These are phyloP conservation scores for Neuroscelio doddi DNA, from an alignment of 2,888 invertebrate species.

Conservation along the genomic window DNA sequence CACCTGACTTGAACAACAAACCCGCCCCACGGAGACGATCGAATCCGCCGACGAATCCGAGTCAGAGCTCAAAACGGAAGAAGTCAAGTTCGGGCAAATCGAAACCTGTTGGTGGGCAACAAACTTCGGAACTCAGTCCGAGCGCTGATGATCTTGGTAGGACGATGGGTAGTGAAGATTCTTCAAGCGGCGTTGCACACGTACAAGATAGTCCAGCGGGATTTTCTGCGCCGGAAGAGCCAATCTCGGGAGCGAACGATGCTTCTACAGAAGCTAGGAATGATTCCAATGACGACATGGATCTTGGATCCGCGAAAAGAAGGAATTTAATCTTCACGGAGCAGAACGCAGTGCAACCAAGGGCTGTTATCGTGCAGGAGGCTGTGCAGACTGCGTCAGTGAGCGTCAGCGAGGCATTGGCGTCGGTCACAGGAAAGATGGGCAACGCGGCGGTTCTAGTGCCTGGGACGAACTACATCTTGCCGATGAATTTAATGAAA, in stretches of 20 bases:
- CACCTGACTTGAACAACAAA: constrained; percentile 85
- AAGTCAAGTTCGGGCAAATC: constrained; percentile 78
- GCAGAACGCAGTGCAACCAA: constrained; percentile 59
- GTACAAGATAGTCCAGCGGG: constrained; percentile 71
- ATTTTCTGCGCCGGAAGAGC: constrained; percentile 66
- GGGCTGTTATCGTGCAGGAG: constrained; percentile 69
- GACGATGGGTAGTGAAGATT: constrained; percentile 85
- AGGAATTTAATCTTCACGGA: constrained; percentile 67
- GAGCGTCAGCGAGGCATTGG: constrained; percentile 77
- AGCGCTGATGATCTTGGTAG: constrained; percentile 79
- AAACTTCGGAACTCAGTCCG: constrained; percentile 75
- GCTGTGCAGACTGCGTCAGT: constrained; percentile 63
- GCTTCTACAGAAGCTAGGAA: constrained; percentile 59
- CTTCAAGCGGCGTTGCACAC: constrained; percentile 78
- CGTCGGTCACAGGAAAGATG: constrained; percentile 76
- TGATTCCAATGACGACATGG: constrained; percentile 64
- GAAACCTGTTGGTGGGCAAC: constrained; percentile 72
- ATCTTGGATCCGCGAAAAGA: constrained; percentile 60
- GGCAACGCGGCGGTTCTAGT: constrained; percentile 79
- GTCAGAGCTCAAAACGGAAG: constrained; percentile 80
- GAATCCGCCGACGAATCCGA: constrained; percentile 82
- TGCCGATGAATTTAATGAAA: constrained; percentile 82
- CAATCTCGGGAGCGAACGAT: constrained; percentile 50
- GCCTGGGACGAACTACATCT: constrained; percentile 80
- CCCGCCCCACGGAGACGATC: constrained; percentile 85